Evolutionary conservation across 2,113 vertebrate species (phyloP).

Genomic region (Amphiprion ocellaris): DNA sequence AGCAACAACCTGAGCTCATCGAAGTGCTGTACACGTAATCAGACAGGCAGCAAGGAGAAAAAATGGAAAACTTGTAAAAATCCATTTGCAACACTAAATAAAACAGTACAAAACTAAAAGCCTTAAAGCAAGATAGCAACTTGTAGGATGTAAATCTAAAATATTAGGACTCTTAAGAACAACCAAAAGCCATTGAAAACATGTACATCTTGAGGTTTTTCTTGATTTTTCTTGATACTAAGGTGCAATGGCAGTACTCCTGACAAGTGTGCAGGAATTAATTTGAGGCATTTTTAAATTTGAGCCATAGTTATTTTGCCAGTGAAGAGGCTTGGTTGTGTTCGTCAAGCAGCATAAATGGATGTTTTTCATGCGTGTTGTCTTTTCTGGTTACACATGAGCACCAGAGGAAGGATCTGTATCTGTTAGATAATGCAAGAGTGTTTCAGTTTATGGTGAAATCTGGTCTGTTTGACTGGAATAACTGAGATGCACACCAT

Average conservation of each 20-base stretch:
- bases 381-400: slow-evolving; percentile 8
- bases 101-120: too few relatives aligned
- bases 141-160: too few relatives aligned
- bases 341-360: not conserved
- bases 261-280: not conserved
- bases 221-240: not conserved
- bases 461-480: slow-evolving; percentile 27
- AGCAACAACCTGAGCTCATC: too few relatives aligned
- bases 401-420: not conserved
- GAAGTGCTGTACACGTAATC: too few relatives aligned
- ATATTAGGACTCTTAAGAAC: too few relatives aligned
- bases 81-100: too few relatives aligned
- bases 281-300: not conserved
- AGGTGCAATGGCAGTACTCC: not conserved
- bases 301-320: not conserved
- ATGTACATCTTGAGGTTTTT: too few relatives aligned
- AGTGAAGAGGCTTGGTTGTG: not conserved
- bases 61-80: too few relatives aligned
- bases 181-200: too few relatives aligned
- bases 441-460: slow-evolving; percentile 14
- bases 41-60: too few relatives aligned
- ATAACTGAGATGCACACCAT: not conserved
- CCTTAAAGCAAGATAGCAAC: too few relatives aligned
- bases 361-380: not conserved
- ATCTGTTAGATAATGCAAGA: slow-evolving; percentile 45